These are phyloP conservation scores for Caenorhabditis parvicauda DNA, from an alignment of 2,888 invertebrate genomes.

Conservation along the genomic window DNA sequence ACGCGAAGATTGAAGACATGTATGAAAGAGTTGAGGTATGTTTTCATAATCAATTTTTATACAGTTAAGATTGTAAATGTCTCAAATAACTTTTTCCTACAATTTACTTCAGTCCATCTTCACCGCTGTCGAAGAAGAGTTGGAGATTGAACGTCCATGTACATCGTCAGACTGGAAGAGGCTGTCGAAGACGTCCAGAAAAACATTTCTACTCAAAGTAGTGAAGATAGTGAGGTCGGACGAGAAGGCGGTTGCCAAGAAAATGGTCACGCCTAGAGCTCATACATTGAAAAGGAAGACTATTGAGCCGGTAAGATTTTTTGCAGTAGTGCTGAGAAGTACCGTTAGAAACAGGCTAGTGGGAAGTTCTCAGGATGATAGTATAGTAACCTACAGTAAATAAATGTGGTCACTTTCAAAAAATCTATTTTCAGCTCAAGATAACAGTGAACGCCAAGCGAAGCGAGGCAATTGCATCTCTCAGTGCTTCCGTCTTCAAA, in stretches of 20 bases:
- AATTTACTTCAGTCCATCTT: too few species aligned
- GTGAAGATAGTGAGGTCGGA: slow-evolving; percentile 1
- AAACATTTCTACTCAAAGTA: slow-evolving; percentile 4
- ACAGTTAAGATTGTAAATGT: too few species aligned
- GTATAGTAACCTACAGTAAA: too few species aligned
- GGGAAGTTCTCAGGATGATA: too few species aligned
- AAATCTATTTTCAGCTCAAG: not conserved
- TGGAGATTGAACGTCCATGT: slow-evolving; percentile 30
- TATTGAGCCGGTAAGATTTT: not conserved
- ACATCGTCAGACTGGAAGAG: slow-evolving; percentile 20
- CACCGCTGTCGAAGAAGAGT: slow-evolving; percentile 10
- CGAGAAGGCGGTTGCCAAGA: not conserved
- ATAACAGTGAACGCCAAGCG: not conserved
- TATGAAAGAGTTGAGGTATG: too few species aligned
- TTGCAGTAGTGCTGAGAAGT: too few species aligned
- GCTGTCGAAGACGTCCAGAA: slow-evolving; percentile 11
- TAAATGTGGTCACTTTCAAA: too few species aligned
- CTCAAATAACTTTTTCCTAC: too few species aligned
- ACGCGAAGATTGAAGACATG: too few species aligned
- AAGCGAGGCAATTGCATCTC: not conserved
- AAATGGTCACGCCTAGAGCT: slow-evolving; percentile 9
- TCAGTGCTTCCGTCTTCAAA: not conserved
- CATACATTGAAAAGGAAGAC: not conserved
- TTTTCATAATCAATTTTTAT: too few species aligned
- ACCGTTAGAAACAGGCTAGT: too few species aligned